Evolutionary conservation across 2,113 vertebrate species (phyloP), one percentile per base, ranked within the genome.

Genomic region (Tachysurus vachellii): DNA sequence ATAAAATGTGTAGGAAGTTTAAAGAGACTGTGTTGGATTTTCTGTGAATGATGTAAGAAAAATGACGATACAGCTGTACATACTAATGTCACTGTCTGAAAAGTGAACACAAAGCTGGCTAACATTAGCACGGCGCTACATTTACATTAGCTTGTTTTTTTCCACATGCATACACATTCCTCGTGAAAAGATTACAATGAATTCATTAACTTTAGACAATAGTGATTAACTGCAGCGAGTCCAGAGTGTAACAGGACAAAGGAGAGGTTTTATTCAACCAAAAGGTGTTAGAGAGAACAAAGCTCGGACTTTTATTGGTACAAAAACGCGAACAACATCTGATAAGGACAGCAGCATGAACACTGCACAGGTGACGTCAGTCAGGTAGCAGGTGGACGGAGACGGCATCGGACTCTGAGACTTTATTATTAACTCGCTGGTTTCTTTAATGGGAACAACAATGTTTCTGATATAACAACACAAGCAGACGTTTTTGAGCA

Each of bases 381-480:
- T 53, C 75, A n/a, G 75, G 75, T 77, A n/a, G 53, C 26, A 23
- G 44, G 44, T 42, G 2, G 19, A 8, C 68, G 17, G 36, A 28
- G 28, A 44, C 31, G 10, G 42, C 42, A 77, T 23, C 47, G n/a
- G 47, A 36, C 36, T 36, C 36, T 36, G 36, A 36, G 36, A n/a
- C 2, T 36, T 36, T 36, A 36, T 75, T 12, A 3, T 26, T 47
- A 70, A 70, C 14, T 36, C 66, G 17, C 0, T 44, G 21, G 7
- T 73, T 73, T 44, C 8, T 71, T 5, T 17, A 71, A 71, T 31
- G 8, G 1, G 4, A 26, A 76, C 23, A n/a, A n/a, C 12, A 53
- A 76, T 62, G 23, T 50, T 50, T 77, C 14, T 84, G 28, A 50
- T 76, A 13, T n/a, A 76, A 76, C 50, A 76, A 76, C 73, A 54